phyloP scores from a whole-genome alignment of 1,140 invertebrate genomes.

The Oreohelix idahoensis region DNA sequence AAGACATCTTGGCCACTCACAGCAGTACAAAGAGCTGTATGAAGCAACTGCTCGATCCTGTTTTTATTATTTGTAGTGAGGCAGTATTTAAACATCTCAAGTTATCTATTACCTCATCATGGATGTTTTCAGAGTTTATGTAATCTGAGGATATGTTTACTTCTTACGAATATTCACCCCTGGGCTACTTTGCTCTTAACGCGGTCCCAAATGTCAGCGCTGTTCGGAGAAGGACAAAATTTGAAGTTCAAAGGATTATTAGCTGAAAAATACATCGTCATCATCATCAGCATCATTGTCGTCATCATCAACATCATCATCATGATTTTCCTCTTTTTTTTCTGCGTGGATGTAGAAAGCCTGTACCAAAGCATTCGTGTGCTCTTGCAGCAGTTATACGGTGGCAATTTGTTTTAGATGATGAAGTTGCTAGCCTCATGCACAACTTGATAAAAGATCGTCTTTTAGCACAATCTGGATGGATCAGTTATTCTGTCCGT shows the following conservation, averaged over 20 bases:
- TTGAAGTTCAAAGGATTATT: constrained; percentile 6
- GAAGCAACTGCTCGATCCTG: neutral
- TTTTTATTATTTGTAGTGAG: neutral
- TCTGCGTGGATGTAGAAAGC: too few relatives aligned
- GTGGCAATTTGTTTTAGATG: too few relatives aligned
- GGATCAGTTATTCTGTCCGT: too few relatives aligned
- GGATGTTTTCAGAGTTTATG: neutral
- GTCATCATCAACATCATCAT: too few relatives aligned
- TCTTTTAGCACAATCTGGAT: too few relatives aligned
- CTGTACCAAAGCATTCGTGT: too few relatives aligned
- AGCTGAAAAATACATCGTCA: too few relatives aligned
- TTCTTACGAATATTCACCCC: neutral
- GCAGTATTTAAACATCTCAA: neutral
- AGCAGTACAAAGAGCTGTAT: neutral
- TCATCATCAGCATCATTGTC: too few relatives aligned
- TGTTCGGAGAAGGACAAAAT: neutral
- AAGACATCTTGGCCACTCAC: neutral
- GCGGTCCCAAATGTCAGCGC: neutral
- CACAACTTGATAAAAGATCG: too few relatives aligned
- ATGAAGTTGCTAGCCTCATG: too few relatives aligned
- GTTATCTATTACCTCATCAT: neutral
- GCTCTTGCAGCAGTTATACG: too few relatives aligned
- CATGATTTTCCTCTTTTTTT: too few relatives aligned
- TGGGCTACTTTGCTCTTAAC: neutral
- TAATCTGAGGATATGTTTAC: neutral